Conservation (phyloP, 2,797 vertebrate species). For the Muscicapa striata region DNA sequence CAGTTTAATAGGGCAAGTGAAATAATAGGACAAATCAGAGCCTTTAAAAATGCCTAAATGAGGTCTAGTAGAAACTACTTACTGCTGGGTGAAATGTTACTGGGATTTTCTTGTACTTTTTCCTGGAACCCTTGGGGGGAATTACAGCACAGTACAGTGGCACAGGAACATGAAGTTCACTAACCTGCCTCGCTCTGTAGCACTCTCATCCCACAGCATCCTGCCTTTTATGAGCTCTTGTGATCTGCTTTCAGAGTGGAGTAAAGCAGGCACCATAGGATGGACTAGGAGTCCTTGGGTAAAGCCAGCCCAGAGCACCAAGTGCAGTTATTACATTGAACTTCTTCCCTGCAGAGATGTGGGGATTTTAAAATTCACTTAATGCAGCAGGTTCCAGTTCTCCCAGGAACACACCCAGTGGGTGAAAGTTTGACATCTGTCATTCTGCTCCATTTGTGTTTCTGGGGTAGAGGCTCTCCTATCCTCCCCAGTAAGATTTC, state of each 20-base stretch:
- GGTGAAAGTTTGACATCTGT: neutral
- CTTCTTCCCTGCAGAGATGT: neutral
- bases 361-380: neutral
- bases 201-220: neutral
- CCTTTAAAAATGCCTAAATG: neutral
- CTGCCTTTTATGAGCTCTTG: neutral
- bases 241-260: neutral
- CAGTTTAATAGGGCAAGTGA: neutral
- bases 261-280: neutral
- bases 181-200: neutral
- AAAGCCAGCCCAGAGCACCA: neutral
- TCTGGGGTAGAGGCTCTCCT: neutral
- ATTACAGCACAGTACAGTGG: accelerated
- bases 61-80: neutral
- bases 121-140: neutral
- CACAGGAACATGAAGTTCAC: neutral
- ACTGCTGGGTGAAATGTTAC: neutral
- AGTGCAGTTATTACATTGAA: neutral
- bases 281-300: neutral
- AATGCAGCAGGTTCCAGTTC: accelerated
- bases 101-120: neutral
- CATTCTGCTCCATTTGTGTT: neutral
- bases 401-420: neutral
- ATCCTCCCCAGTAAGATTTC: neutral
- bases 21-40: neutral